Conservation (phyloP, 2,113 vertebrate species). For the Damaliscus lunatus region DNA sequence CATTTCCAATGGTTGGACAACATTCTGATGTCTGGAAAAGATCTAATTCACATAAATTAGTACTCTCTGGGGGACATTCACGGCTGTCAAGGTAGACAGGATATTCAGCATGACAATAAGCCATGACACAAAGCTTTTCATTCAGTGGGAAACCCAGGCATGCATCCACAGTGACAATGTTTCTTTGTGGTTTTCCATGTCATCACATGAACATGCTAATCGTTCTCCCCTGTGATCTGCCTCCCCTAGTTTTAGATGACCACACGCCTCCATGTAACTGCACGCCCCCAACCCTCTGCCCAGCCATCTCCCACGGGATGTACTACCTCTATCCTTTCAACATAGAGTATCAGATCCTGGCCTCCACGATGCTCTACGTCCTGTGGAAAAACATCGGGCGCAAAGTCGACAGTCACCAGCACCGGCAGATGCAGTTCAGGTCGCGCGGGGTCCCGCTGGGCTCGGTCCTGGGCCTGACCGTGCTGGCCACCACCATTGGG, state of each 20-base stretch:
- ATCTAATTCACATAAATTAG: neutral
- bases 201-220: neutral
- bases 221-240: fast-evolving
- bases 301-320: constrained; percentile 89
- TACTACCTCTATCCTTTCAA: constrained; percentile 97
- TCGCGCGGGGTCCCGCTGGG: constrained; percentile 83
- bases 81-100: neutral
- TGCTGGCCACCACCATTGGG: constrained; percentile 88
- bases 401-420: constrained; percentile 83
- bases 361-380: constrained; percentile 94
- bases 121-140: neutral
- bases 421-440: constrained; percentile 78
- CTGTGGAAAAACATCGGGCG: constrained; percentile 98
- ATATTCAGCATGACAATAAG: neutral
- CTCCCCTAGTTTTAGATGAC: constrained; percentile 80
- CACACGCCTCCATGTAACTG: constrained; percentile 90
- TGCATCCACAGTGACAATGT: neutral
- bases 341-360: constrained; percentile 97
- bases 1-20: neutral
- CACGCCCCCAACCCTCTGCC: constrained; percentile 86
- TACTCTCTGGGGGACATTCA: neutral
- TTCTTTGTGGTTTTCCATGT: neutral
- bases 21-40: neutral
- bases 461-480: constrained; percentile 86
- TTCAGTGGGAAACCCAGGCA: neutral